Evolutionary conservation across 2,888 invertebrate genomes (phyloP).

Genomic region (Miltochrista miniata): DNA sequence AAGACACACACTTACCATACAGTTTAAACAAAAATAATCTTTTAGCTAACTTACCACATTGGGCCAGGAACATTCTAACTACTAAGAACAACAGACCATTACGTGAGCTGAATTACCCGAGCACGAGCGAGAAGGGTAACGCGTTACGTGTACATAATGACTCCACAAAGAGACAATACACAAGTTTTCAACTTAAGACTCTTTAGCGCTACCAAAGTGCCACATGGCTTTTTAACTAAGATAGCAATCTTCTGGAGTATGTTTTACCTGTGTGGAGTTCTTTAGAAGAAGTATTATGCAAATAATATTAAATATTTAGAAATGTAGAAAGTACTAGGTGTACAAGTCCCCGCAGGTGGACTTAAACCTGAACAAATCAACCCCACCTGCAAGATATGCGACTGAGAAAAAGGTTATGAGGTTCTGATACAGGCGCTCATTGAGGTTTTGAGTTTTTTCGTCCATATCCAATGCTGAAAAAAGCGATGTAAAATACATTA

Average conservation of each 20-base stretch:
- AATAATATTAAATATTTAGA: no score
- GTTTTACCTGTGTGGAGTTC: no score
- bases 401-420: no score
- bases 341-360: no score
- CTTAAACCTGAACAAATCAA: no score
- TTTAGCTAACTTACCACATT: background rate
- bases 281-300: no score
- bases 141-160: conserved; percentile 7
- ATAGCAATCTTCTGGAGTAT: conserved; percentile 17
- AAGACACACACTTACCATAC: background rate
- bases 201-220: conserved; percentile 8
- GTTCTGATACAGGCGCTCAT: no score
- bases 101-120: conserved; percentile 7
- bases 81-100: conserved; percentile 7
- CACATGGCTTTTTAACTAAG: conserved; percentile 11
- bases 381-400: no score
- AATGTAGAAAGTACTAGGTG: no score
- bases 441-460: no score
- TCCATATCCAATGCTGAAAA: no score
- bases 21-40: background rate
- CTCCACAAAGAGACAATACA: conserved; percentile 3
- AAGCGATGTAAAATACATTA: no score
- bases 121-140: conserved; percentile 7
- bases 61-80: conserved; percentile 6
- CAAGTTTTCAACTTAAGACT: conserved; percentile 7